A percentile compares a stretch with the other conserved stretches of the same genome.
Evolutionary conservation across 2,113 vertebrate genomes (phyloP).

Genomic region (Pogona vitticeps): DNA sequence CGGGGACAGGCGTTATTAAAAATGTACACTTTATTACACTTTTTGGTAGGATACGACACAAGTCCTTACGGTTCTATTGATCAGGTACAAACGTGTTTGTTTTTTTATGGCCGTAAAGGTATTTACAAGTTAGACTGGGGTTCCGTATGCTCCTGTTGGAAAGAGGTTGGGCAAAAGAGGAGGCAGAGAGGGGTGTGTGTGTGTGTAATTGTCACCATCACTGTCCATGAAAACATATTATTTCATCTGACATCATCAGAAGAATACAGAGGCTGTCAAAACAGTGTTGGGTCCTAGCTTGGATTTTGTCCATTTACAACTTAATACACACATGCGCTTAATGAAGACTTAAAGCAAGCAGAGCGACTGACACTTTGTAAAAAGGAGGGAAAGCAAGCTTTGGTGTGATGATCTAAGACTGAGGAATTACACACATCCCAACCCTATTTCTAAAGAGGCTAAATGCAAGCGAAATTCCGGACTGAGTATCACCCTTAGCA

Average conservation of each 20-base stretch:
- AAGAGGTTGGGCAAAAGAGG: slow-evolving; percentile 19
- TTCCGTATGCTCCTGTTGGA: slow-evolving; percentile 53
- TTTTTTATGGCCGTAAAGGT: slow-evolving; percentile 64
- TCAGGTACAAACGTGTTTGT: slow-evolving; percentile 91
- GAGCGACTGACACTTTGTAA: background rate
- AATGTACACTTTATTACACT: slow-evolving; percentile 92
- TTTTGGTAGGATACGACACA: slow-evolving; percentile 74
- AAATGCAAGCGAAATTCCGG: background rate
- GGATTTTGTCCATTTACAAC: background rate
- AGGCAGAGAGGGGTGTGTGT: too few relatives aligned
- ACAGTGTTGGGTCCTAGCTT: background rate
- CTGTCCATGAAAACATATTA: slow-evolving; percentile 40
- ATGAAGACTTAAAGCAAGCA: slow-evolving; percentile 41
- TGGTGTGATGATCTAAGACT: background rate
- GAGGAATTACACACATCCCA: background rate
- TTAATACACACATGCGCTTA: background rate
- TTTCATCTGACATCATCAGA: slow-evolving; percentile 51
- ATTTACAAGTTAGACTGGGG: slow-evolving; percentile 80
- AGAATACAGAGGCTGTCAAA: slow-evolving; percentile 6
- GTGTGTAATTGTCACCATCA: slow-evolving; percentile 11
- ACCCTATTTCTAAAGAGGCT: background rate
- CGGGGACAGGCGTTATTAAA: slow-evolving; percentile 67
- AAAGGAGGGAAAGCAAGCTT: background rate
- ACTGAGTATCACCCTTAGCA: background rate
- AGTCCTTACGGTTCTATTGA: slow-evolving; percentile 84